Base-by-base conservation (phyloP, 2,113 vertebrate species). In the Thinocorus orbignyianus region DNA sequence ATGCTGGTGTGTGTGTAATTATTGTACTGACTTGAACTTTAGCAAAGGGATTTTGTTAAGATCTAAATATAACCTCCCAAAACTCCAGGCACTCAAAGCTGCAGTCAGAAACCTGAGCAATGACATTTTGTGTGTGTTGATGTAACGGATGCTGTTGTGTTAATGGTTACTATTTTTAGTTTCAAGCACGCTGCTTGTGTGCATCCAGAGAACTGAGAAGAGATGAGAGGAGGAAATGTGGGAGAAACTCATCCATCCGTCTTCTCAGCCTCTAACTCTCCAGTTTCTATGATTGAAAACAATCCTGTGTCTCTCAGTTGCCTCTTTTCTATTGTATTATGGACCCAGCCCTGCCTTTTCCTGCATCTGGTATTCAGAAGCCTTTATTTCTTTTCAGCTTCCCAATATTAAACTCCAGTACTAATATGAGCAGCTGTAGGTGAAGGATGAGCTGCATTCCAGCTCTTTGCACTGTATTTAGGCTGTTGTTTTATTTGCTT, bases 51-150 rank as follows among this genome's bases (percentile, higher is more conserved):
- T 90, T 80, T 91, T 90, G 78, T 86, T 48, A 10, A 61, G 72
- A 68, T 94, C 92, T 96, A 93, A 96, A 96, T 91, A 89, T 80
- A 95, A 69, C 79, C 49, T 94, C 46, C 86, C 77, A 25, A 76
- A 88, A 86, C 55, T 70, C 42, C 65, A 57, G 70, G 70, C 22
- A 20, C 55, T 79, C 16, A 35, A 42, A 70, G 82, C 78, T 86
- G 85, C 49, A 93, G 74, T 93, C 39, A 81, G 79, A 78, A 93
- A 82, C 81, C 60, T 41, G 39, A 79, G 85, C 80, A 88, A 42
- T 93, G 94, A 58, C 82, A 68, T 78, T 92, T 86, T 61, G 33
- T 58, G 62, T 91, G 80, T 49, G 6, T n/a, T 77, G 57, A 31
- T 79, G 35, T 52, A 86, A 60, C 1, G 5, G 77, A 58, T 87